Percentiles rank a stretch among this genome's conserved stretches.
Conservation (phyloP, 2,797 vertebrate species). For the Acipenser transmontanus region DNA sequence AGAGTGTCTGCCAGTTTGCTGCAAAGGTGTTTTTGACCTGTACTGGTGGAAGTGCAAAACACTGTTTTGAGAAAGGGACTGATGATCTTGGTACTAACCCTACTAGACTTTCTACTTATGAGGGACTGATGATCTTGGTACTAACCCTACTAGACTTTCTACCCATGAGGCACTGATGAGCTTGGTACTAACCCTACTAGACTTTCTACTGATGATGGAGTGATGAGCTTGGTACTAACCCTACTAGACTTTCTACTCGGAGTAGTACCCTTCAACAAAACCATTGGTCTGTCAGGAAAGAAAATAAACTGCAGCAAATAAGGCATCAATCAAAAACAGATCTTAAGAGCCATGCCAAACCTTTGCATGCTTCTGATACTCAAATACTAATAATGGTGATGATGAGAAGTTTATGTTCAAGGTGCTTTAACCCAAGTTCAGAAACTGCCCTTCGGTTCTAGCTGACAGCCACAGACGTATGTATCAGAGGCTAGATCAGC, state of each 20-base stretch:
- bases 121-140: slow-evolving; percentile 26
- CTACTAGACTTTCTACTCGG: slow-evolving; percentile 69
- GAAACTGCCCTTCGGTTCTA: too few species aligned
- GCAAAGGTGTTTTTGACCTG: slow-evolving; percentile 34
- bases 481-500: too few species aligned
- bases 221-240: slow-evolving; percentile 60
- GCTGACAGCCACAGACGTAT: too few species aligned
- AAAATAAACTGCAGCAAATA: slow-evolving; percentile 3
- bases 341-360: too few species aligned
- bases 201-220: too few species aligned
- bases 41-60: slow-evolving; percentile 24
- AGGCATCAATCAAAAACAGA: too few species aligned
- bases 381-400: too few species aligned
- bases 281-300: slow-evolving; percentile 65
- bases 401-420: too few species aligned
- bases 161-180: background rate
- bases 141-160: slow-evolving; percentile 85
- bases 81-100: slow-evolving; percentile 63
- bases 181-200: slow-evolving; percentile 77
- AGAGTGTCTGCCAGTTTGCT: background rate
- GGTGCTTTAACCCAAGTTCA: too few species aligned
- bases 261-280: slow-evolving; percentile 59
- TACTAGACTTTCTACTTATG: slow-evolving; percentile 70
- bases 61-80: background rate
- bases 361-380: too few species aligned